Base-by-base conservation (phyloP, 2,888 invertebrate species). In the Synanthedon myopaeformis region DNA sequence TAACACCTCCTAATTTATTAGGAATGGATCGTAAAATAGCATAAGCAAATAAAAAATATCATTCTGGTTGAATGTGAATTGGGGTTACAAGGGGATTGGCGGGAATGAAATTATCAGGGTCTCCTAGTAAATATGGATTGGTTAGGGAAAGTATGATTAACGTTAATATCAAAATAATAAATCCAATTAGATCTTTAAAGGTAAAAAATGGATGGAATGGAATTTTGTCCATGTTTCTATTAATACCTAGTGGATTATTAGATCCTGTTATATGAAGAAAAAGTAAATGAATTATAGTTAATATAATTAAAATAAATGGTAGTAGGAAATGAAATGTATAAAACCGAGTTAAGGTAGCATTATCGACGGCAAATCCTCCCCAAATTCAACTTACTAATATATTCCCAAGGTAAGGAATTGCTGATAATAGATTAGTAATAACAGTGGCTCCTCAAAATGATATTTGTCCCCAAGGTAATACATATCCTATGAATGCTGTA, bases 41-140 rank as follows among this genome's bases (percentile, higher is more conserved):
- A 76, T 94, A 94, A 12, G 94, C 93, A 88, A 94, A 94, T 87
- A 94, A 75, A 67, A 94, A 95, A 75, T 94, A 94, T 91, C 93
- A 94, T 90, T 95, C 94, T 51, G 93, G 94, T 89, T 94, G 92
- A 85, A 94, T 94, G 70, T 94, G 94, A 6, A 89, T 73, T 0
- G 94, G 93, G 0, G 93, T 93, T 13, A 91, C 87, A 83, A 92
- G 66, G 0, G 91, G 89, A 60, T 92, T 92, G 4, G 92, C 92
- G 0, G 90, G 90, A 17, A 89, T 91, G 82, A 93, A 94, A 82
- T 93, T 94, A 85, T 93, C 93, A 0, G 92, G 91, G 35, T 93
- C 93, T 62, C 90, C 88, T 72, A 94, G 64, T 70, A 91, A 58
- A 64, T 90, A 89, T 0, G 92, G 93, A 4, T 77, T 82, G 57